Evolutionary conservation across 1,140 invertebrate genomes (phyloP), one percentile per base, ranked within the genome.

Genomic region (Psilanteris sp.): DNA sequence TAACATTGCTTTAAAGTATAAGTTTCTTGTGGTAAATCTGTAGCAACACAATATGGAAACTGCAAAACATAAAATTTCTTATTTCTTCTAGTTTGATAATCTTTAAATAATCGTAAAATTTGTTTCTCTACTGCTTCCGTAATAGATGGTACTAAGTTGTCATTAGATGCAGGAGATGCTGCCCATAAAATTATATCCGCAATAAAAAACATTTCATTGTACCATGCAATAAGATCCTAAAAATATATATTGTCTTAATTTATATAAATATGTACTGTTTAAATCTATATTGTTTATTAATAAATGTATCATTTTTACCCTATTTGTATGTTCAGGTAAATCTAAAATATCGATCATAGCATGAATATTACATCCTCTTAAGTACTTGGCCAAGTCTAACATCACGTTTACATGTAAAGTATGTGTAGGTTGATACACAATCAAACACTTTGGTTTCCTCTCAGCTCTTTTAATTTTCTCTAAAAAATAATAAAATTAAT

Each of bases 341-440:
- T 87, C 82, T 16, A 85, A 62, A 26, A 79, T 67, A 57, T 88
- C 86, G 15, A 88, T 82, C 77, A 88, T 85, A 2, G 84, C 85
- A 61, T 86, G 79, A 9, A 89, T 79, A 26, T 83, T 80, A 32
- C 83, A 87, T 24, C 67, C 66, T 76, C 79, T 81, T 48, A 89
- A 73, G 31, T 87, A 88, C 15, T 75, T 79, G 0, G 83, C 74
- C 18, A 88, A 59, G 11, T 85, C 81, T 4, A 76, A 26, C 78
- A 88, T 86, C 15, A 82, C 85, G 26, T 83, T 83, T 1, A 85
- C 76, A 18, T 89, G 87, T 5, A 81, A 62, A 6, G 62, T 61
- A 37, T 83, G 83, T 0, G 84, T 81, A 14, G 84, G 84, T 7
- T 84, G 79, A 44, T 88, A 88, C 4, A 88, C 54, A 36, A 89